Conservation (phyloP, 2,888 invertebrate genomes). For the Chrysomela aeneicollis region DNA sequence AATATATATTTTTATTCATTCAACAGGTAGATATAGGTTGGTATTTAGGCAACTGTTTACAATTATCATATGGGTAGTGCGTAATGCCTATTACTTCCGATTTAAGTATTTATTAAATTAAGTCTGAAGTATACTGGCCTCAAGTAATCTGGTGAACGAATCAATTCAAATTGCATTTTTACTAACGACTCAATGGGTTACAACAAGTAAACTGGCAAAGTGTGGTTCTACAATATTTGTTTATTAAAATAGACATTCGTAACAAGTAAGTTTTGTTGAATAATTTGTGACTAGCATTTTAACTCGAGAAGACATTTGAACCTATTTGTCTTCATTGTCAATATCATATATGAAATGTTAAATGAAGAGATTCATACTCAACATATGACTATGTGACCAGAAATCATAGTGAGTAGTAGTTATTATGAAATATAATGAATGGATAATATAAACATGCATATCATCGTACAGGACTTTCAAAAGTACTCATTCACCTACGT, state of each 20-base stretch:
- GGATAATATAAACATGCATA: not conserved
- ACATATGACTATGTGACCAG: too few species aligned
- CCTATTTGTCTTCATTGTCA: not conserved
- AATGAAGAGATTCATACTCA: too few species aligned
- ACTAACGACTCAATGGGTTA: too few species aligned
- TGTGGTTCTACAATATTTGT: not conserved
- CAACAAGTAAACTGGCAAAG: too few species aligned
- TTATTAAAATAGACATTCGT: not conserved
- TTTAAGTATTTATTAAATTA: not conserved
- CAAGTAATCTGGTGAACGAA: not conserved
- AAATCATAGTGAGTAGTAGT: not conserved
- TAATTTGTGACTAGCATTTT: conserved; percentile 1
- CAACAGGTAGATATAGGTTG: not conserved
- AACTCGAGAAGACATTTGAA: not conserved
- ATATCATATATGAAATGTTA: not conserved
- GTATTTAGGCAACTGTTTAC: not conserved
- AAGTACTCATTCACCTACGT: not conserved
- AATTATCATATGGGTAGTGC: not conserved
- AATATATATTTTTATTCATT: not conserved
- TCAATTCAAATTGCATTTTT: too few species aligned
- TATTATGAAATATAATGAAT: not conserved
- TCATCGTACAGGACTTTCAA: not conserved
- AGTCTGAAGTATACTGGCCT: not conserved
- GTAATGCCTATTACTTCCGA: too few species aligned
- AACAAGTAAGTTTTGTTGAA: not conserved